These are phyloP conservation scores for Chrysolina americana DNA, from an alignment of 2,888 invertebrate genomes.

Conservation along the genomic window DNA sequence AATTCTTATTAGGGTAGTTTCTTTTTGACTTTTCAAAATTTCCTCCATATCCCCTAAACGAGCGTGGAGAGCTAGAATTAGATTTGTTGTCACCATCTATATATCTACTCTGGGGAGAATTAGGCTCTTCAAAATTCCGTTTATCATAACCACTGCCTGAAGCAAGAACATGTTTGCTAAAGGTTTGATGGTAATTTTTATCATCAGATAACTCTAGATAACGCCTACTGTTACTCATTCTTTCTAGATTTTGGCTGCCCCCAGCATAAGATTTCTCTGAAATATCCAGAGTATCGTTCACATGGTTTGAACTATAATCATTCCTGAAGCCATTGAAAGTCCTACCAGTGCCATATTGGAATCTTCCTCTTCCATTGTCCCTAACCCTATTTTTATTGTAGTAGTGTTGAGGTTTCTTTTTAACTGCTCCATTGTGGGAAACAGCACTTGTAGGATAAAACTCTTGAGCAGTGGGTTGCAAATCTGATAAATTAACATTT, in stretches of 20 bases:
- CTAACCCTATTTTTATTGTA: constrained; percentile 42
- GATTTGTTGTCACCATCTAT: background rate
- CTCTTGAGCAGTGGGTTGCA: constrained; percentile 54
- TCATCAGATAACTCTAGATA: constrained; percentile 6
- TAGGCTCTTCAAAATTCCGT: constrained; percentile 20
- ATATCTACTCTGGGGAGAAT: constrained; percentile 1
- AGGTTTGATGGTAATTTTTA: constrained; percentile 12
- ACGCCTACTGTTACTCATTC: background rate
- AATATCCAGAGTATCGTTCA: constrained; percentile 19
- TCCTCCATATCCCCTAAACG: constrained; percentile 13
- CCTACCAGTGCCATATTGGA: constrained; percentile 49
- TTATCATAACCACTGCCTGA: background rate
- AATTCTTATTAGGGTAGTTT: constrained; percentile 3
- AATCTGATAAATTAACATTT: constrained; percentile 27
- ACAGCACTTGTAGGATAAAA: constrained; percentile 46
- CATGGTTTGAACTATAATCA: constrained; percentile 13
- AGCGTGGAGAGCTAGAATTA: background rate
- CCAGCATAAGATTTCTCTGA: background rate
- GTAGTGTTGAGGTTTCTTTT: constrained; percentile 45
- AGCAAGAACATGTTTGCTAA: background rate
- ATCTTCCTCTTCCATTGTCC: constrained; percentile 36
- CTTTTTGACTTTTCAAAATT: constrained; percentile 20
- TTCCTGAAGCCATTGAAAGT: constrained; percentile 47
- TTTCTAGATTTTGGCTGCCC: background rate
- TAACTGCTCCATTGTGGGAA: constrained; percentile 47